Evolutionary conservation across 2,113 vertebrate genomes (phyloP).

Genomic region (Euleptes europaea): DNA sequence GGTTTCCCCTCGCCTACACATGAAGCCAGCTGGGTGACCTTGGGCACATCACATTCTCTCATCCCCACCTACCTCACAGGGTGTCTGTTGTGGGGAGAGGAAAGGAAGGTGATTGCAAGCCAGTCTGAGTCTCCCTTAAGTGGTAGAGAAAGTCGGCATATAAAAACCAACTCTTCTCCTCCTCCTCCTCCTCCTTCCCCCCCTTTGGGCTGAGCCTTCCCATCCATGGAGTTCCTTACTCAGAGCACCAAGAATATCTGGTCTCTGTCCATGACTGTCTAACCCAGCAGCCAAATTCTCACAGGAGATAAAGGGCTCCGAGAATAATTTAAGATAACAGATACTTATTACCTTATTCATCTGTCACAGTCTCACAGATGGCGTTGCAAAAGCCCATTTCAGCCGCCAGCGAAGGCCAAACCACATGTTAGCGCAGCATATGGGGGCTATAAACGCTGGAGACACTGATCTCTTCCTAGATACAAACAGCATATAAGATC

Average conservation of each 20-base stretch:
- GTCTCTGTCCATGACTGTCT: neutral
- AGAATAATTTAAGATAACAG: conserved; percentile 41
- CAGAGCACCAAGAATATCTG: neutral
- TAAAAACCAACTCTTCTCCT: too few relatives aligned
- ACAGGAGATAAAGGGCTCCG: conserved; percentile 6
- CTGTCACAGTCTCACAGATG: conserved; percentile 48
- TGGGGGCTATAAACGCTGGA: conserved; percentile 30
- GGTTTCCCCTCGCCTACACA: too few relatives aligned
- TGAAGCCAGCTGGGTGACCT: too few relatives aligned
- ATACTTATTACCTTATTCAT: conserved; percentile 36
- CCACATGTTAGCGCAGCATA: conserved; percentile 40
- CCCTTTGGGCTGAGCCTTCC: neutral
- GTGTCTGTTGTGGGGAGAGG: too few relatives aligned
- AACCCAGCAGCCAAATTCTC: conserved; percentile 32
- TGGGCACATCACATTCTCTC: too few relatives aligned
- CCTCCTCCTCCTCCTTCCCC: too few relatives aligned
- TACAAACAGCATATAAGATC: neutral
- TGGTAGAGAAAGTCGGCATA: too few relatives aligned
- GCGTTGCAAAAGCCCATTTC: conserved; percentile 37
- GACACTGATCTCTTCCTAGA: conserved; percentile 37
- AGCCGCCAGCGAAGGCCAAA: conserved; percentile 11
- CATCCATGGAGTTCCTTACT: neutral
- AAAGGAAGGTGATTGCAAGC: too few relatives aligned
- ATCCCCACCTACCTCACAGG: too few relatives aligned
- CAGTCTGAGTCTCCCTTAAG: too few relatives aligned